Evolutionary conservation across 2,797 vertebrate genomes (phyloP), one percentile per base, ranked within the genome.

Genomic region (Danio tinwini): DNA sequence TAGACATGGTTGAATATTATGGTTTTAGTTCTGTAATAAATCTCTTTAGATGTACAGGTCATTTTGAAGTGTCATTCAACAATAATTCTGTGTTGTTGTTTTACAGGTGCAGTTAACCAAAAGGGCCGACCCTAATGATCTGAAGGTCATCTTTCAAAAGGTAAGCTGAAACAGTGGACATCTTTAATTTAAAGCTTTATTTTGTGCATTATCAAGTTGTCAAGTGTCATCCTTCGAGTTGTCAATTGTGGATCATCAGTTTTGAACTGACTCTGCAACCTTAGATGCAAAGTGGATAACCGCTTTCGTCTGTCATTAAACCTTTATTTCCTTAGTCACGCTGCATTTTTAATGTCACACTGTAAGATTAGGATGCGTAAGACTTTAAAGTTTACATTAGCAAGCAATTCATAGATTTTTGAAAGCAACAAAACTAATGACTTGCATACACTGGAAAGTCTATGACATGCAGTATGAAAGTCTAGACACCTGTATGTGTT

Each of bases 121-220:
- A 94, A 93, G 98, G 80, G 98, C 97, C 72, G 97, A 99, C 89
- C 95, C 97, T 6, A 93, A 78, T 84, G 98, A 99, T 85, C 93
- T 99, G 67, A 96, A 97, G 85, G 88, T 74, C 83, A 94, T 99
- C 90, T 99, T 99, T 90, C 94, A 97, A 77, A 95, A 97, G 97
- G 98, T 99, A 94, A 96, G 90, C 0, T 42, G 47, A 42, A 19
- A 39, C 53, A 4, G 5, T 13, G 16, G 44, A 62, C 50, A 50
- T 58, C 5, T n/a, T 50, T 50, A 6, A 10, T 61, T 56, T 56
- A 7, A 52, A 52, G 9, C 47, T n/a, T 42, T 6, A 10, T 45
- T 29, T 29, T 47, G 7, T 45, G 13, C 47, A 73, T 29, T 7
- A 2, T 16, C 17, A 58, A 17, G 7, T 16, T n/a, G 16, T 40